Conservation (phyloP, 2,888 invertebrate genomes). For the Noctuana brunneofusca region DNA sequence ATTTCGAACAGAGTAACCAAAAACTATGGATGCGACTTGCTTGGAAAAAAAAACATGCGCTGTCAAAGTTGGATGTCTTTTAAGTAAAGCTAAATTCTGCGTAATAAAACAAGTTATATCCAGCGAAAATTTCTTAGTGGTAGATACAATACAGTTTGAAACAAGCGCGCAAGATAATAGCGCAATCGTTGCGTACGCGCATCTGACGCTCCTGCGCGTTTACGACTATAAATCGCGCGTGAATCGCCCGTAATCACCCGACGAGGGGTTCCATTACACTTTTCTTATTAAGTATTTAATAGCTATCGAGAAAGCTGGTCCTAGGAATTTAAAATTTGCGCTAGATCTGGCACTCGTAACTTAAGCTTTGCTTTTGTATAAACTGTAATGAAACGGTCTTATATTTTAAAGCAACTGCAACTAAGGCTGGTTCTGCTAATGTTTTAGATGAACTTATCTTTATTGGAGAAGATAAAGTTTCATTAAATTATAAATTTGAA, state of each 20-base stretch:
- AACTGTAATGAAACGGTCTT: not conserved
- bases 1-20: too few species aligned
- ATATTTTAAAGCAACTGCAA: not conserved
- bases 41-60: too few species aligned
- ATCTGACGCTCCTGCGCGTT: slow-evolving; percentile 55
- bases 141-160: not conserved
- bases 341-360: not conserved
- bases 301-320: slow-evolving; percentile 4
- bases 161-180: slow-evolving; percentile 57
- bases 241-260: slow-evolving; percentile 72
- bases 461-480: too few species aligned
- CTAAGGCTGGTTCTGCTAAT: not conserved
- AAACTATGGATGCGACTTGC: too few species aligned
- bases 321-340: slow-evolving; percentile 9
- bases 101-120: slow-evolving; percentile 14
- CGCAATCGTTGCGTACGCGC: slow-evolving; percentile 68
- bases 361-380: not conserved
- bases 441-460: too few species aligned
- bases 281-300: slow-evolving; percentile 29
- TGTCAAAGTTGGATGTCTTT: too few species aligned
- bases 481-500: too few species aligned
- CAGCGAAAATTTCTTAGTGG: slow-evolving; percentile 5
- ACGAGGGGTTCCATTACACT: slow-evolving; percentile 62
- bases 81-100: not conserved
- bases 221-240: slow-evolving; percentile 66